A percentile compares a stretch with the other conserved stretches of the same genome.
These are phyloP conservation scores for Homalodisca vitripennis DNA, from an alignment of 1,140 invertebrate genomes.

Conservation along the genomic window DNA sequence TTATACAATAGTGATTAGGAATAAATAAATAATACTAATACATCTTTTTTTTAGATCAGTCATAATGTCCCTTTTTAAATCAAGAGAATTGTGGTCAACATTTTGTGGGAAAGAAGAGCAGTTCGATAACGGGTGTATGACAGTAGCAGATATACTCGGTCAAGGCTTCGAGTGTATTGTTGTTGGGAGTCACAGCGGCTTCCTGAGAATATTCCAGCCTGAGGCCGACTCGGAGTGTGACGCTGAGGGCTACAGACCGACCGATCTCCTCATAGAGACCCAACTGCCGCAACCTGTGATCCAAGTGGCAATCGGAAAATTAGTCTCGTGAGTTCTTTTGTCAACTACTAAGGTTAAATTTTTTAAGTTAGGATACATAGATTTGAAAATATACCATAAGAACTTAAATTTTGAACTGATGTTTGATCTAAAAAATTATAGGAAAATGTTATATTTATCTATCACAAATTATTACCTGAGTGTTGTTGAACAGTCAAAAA, in stretches of 20 bases:
- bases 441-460: no score
- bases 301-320: slow-evolving; percentile 66
- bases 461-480: no score
- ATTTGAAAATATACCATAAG: no score
- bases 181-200: slow-evolving; percentile 67
- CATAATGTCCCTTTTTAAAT: slow-evolving; percentile 86
- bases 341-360: no score
- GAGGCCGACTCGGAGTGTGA: slow-evolving; percentile 51
- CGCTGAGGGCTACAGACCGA: slow-evolving; percentile 55
- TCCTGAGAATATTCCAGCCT: slow-evolving; percentile 67
- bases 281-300: slow-evolving; percentile 65
- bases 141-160: slow-evolving; percentile 63
- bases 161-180: slow-evolving; percentile 62
- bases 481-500: no score
- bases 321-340: slow-evolving; percentile 72
- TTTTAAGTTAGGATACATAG: no score
- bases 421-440: no score
- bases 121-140: slow-evolving; percentile 61
- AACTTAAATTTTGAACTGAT: no score
- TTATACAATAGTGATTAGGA: no score
- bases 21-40: no score
- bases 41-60: no score
- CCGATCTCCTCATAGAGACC: slow-evolving; percentile 69
- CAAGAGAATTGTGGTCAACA: slow-evolving; percentile 72
- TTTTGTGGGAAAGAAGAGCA: slow-evolving; percentile 60